Percentiles rank a stretch among this genome's conserved stretches.
Conservation (phyloP, 2,888 invertebrate genomes). For the Caenorhabditis sinica region DNA sequence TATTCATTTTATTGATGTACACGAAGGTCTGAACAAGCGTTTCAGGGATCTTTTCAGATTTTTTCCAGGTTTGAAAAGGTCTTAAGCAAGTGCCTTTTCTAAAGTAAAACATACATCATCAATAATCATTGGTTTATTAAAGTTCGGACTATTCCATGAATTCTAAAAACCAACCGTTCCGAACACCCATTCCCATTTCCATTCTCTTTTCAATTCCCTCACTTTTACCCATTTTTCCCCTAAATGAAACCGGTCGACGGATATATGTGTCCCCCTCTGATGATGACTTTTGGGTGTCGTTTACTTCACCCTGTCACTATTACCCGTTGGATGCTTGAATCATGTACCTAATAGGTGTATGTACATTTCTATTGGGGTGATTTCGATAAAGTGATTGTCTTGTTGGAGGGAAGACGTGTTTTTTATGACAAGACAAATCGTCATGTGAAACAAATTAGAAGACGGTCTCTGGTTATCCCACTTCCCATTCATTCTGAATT, state of each 20-base stretch:
- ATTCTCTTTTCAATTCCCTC: background rate
- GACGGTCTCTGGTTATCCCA: conserved; percentile 28
- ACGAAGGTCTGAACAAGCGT: too few species aligned
- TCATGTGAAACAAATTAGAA: conserved; percentile 54
- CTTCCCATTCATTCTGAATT: conserved; percentile 16
- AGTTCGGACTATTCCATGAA: background rate
- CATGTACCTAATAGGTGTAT: conserved; percentile 53
- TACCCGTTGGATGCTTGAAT: conserved; percentile 4
- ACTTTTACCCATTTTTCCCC: background rate
- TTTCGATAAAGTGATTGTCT: conserved; percentile 37
- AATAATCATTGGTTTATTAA: background rate
- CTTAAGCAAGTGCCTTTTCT: too few species aligned
- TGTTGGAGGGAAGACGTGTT: conserved; percentile 41
- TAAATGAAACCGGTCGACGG: conserved; percentile 21
- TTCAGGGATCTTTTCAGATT: too few species aligned
- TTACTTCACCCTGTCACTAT: conserved; percentile 31
- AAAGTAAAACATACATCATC: too few species aligned
- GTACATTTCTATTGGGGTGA: background rate
- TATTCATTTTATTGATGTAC: too few species aligned
- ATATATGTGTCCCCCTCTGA: background rate
- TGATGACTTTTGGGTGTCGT: conserved; percentile 45
- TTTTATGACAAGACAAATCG: conserved; percentile 50
- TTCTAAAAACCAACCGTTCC: conserved; percentile 16
- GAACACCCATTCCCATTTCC: conserved; percentile 3
- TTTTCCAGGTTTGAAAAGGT: too few species aligned